Evolutionary conservation across 1,140 invertebrate species (phyloP).

Genomic region (Ceratosolen solmsi): DNA sequence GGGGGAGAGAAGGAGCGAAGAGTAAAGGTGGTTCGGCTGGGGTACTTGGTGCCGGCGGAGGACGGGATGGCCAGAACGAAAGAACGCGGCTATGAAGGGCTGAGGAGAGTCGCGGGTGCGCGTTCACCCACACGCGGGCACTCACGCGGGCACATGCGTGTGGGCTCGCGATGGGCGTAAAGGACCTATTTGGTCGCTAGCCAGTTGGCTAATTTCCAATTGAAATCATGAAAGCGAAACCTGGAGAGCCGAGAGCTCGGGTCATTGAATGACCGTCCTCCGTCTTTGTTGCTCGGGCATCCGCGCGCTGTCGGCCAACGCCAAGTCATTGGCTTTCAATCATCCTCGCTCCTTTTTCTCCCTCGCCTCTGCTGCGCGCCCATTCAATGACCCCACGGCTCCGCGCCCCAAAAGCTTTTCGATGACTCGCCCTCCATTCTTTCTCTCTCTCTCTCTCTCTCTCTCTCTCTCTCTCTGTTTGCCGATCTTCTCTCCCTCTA

Average conservation of each 20-base stretch:
- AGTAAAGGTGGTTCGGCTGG: background rate
- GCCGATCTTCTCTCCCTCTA: conserved; percentile 27
- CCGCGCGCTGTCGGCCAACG: conserved; percentile 53
- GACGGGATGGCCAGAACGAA: too few relatives aligned
- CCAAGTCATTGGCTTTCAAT: conserved; percentile 71
- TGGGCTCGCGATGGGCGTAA: conserved; percentile 37
- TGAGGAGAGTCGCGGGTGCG: conserved; percentile 11
- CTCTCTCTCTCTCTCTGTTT: conserved; percentile 51
- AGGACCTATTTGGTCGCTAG: conserved; percentile 72
- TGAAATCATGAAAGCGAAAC: conserved; percentile 70
- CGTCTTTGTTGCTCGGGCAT: conserved; percentile 17
- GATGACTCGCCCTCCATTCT: conserved; percentile 63
- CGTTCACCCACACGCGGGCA: background rate
- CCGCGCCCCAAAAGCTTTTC: conserved; percentile 63
- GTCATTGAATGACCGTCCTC: conserved; percentile 70
- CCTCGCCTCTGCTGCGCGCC: conserved; percentile 35
- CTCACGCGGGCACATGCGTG: background rate
- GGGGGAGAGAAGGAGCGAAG: background rate
- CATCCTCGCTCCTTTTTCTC: conserved; percentile 70
- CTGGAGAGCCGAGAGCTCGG: conserved; percentile 55
- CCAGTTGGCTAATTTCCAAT: conserved; percentile 74
- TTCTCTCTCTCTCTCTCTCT: conserved; percentile 45
- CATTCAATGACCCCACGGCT: conserved; percentile 70
- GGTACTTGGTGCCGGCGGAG: too few relatives aligned
- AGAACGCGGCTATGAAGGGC: conserved; percentile 37